These are phyloP conservation scores for Bombus picipes DNA, from an alignment of 1,140 invertebrate species.

Conservation along the genomic window DNA sequence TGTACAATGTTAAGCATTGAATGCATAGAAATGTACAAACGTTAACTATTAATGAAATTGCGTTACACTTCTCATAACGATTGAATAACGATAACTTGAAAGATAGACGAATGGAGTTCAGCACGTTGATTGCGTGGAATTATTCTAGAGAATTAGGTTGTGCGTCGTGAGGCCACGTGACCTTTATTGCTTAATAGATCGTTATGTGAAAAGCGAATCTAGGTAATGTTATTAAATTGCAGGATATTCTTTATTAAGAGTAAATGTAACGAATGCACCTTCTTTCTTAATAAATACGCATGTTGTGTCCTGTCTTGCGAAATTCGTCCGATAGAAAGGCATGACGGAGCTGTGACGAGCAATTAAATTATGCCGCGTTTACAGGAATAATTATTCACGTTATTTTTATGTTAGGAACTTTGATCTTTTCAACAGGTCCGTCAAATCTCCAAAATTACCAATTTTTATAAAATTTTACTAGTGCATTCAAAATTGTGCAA, in stretches of 20 bases:
- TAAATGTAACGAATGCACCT: neutral
- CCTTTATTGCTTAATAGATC: neutral
- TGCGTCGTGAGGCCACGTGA: neutral
- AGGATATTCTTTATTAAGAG: neutral
- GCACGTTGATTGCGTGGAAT: constrained; percentile 14
- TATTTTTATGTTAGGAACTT: neutral
- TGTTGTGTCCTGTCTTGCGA: neutral
- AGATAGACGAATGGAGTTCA: neutral
- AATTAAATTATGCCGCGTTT: neutral
- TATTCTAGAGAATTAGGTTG: constrained; percentile 7
- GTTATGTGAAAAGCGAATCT: neutral
- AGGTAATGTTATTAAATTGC: constrained; percentile 3
- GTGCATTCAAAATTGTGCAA: neutral
- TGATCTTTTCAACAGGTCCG: neutral
- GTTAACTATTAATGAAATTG: neutral
- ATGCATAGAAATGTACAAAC: neutral
- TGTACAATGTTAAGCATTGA: neutral
- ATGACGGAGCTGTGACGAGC: neutral
- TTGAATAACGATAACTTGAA: neutral
- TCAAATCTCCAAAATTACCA: no score
- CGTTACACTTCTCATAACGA: neutral
- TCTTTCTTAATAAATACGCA: neutral
- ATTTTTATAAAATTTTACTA: no score
- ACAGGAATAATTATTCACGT: neutral
- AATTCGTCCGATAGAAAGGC: neutral